Evolutionary conservation across 2,113 vertebrate genomes (phyloP), one percentile per base, ranked within the genome.

Genomic region (Petaurus breviceps): DNA sequence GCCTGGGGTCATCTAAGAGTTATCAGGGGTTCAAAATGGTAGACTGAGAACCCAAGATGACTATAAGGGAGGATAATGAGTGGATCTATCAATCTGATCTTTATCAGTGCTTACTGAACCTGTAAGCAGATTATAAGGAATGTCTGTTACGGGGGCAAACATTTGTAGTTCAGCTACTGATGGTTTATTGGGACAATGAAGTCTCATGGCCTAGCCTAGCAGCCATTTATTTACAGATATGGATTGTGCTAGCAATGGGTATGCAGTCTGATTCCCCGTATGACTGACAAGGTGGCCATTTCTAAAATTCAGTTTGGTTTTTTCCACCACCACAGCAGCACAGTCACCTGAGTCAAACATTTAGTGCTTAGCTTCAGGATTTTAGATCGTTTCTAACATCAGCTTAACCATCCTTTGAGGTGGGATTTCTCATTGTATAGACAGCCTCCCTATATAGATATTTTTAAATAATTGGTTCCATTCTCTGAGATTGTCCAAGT

Each of bases 401-500:
- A 43, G 16, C 19, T 84, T 84, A 84, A 43, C 16, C 19, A 43
- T 43, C 19, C 37, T 84, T 22, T 43, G 6, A 84, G 68, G 8
- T 84, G 37, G 19, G 37, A 43, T 84, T 84, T 84, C n/a, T 84
- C 16, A 84, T 77, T n/a, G 37, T 77, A 77, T 43, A 43, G 68
- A 22, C 5, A 84, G n/a, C 31, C 61, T n/a, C 14, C 10, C 10
- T 84, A 26, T 49, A 6, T n/a, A 43, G 49, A n/a, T 77, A 61
- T 51, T 84, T 51, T 51, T 84, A 49, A 92, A 54, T 25, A 68
- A 11, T 51, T 93, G 22, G 22, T 92, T 95, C 91, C 51, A 2
- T 16, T 53, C 49, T 90, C 84, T 77, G 91, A 92, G 49, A 55
- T 53, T 55, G 92, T 52, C 97, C 49, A 61, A 96, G 92, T 92